Evolutionary conservation across 2,888 invertebrate species (phyloP).

Genomic region (Coelopa pilipes): DNA sequence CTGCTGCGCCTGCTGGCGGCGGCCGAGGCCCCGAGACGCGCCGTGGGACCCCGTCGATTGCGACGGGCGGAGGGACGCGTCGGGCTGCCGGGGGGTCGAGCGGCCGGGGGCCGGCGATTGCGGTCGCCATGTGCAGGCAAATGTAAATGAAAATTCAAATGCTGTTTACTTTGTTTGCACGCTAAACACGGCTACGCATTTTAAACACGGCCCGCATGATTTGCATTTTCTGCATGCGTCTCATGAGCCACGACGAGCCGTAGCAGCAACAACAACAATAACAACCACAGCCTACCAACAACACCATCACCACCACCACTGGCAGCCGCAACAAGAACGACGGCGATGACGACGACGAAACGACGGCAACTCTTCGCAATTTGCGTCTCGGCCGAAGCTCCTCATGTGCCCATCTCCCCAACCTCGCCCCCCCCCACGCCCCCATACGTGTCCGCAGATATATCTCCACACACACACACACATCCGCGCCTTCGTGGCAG

Average conservation of each 20-base stretch:
- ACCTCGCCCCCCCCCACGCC: no score
- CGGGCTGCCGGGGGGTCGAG: no score
- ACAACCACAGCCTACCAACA: not conserved
- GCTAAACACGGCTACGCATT: conserved; percentile 30
- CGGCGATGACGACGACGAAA: no score
- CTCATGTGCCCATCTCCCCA: no score
- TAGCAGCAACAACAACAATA: not conserved
- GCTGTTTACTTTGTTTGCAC: conserved; percentile 27
- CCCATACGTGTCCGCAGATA: no score
- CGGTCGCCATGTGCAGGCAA: conserved; percentile 17
- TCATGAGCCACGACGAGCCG: conserved; percentile 3
- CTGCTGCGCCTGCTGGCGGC: no score
- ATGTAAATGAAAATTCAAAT: conserved; percentile 25
- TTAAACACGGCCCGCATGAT: conserved; percentile 19
- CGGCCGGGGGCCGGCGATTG: not conserved
- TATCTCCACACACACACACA: no score
- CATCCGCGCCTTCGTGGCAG: not conserved
- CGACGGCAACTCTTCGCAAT: conserved; percentile 5
- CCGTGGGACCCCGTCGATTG: no score
- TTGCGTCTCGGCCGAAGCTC: conserved; percentile 12
- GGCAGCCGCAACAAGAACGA: not conserved
- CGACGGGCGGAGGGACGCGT: no score
- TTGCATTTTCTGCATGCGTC: conserved; percentile 31
- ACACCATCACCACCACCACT: not conserved
- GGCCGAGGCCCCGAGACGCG: no score